These are phyloP conservation scores for Glomeris marginata DNA, from an alignment of 2,888 invertebrate genomes.

Conservation along the genomic window DNA sequence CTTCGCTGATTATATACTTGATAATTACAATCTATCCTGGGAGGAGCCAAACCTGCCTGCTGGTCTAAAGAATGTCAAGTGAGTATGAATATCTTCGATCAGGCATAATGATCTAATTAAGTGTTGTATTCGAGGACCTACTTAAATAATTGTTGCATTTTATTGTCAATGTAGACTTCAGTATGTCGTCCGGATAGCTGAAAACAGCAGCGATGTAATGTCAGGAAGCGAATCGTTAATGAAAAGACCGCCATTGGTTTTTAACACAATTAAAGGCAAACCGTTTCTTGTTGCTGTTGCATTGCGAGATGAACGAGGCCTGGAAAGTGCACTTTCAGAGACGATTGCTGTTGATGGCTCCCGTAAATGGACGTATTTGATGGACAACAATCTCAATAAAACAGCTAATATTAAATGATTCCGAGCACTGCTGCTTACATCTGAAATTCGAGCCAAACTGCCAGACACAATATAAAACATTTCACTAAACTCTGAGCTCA, in stretches of 20 bases:
- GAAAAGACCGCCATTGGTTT: slow-evolving; percentile 13
- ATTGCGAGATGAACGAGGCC: slow-evolving; percentile 24
- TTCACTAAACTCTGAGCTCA: too few relatives aligned
- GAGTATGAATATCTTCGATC: too few relatives aligned
- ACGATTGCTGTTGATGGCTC: slow-evolving; percentile 18
- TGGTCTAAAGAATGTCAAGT: slow-evolving; percentile 17
- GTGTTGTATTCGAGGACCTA: background rate
- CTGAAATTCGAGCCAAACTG: too few relatives aligned
- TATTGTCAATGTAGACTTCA: slow-evolving; percentile 19
- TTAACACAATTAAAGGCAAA: slow-evolving; percentile 14
- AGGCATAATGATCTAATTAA: background rate
- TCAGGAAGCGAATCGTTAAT: slow-evolving; percentile 14
- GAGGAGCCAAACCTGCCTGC: slow-evolving; percentile 30
- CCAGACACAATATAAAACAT: too few relatives aligned
- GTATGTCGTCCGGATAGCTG: slow-evolving; percentile 51
- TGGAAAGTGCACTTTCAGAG: slow-evolving; percentile 23
- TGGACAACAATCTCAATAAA: too few relatives aligned
- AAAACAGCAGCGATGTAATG: slow-evolving; percentile 28
- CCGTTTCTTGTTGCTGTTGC: slow-evolving; percentile 24
- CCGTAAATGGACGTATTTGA: too few relatives aligned
- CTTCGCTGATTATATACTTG: slow-evolving; percentile 41
- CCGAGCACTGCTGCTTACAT: too few relatives aligned
- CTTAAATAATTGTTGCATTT: background rate
- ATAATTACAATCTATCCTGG: slow-evolving; percentile 52
- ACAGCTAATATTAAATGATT: too few relatives aligned